These are phyloP conservation scores for Parambassis ranga DNA, from an alignment of 2,797 vertebrate genomes.

Conservation along the genomic window DNA sequence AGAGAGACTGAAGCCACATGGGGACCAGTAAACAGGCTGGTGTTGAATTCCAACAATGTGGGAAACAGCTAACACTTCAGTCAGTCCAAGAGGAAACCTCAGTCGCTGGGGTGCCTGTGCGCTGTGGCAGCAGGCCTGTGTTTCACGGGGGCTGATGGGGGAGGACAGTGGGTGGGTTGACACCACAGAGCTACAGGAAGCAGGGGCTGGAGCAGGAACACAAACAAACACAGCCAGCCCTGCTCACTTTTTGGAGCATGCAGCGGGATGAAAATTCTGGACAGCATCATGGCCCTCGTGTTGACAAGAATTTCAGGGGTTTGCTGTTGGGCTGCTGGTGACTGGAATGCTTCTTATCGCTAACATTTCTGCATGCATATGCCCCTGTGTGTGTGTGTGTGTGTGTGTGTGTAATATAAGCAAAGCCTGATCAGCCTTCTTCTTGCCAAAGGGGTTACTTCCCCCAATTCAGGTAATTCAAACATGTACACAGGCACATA, in stretches of 20 bases:
- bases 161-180: constrained; percentile 63
- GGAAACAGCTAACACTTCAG: constrained; percentile 73
- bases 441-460: background rate
- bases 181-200: constrained; percentile 65
- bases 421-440: background rate
- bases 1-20: constrained; percentile 55
- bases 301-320: constrained; percentile 66
- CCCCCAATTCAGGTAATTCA: background rate
- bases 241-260: constrained; percentile 42
- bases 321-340: constrained; percentile 38
- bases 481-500: background rate
- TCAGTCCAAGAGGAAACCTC: constrained; percentile 68
- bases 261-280: constrained; percentile 53
- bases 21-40: constrained; percentile 74
- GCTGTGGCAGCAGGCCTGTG: constrained; percentile 58
- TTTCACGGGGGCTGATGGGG: constrained; percentile 54
- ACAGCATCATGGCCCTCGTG: constrained; percentile 49
- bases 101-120: constrained; percentile 52
- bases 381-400: constrained; percentile 23
- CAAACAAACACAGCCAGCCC: constrained; percentile 69
- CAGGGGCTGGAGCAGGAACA: constrained; percentile 55
- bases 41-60: constrained; percentile 81
- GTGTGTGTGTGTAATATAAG: constrained; percentile 10
- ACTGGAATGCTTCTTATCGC: constrained; percentile 58
- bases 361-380: constrained; percentile 10